phyloP scores from a whole-genome alignment of 2,888 invertebrate genomes.

The Cosmia pyralina region DNA sequence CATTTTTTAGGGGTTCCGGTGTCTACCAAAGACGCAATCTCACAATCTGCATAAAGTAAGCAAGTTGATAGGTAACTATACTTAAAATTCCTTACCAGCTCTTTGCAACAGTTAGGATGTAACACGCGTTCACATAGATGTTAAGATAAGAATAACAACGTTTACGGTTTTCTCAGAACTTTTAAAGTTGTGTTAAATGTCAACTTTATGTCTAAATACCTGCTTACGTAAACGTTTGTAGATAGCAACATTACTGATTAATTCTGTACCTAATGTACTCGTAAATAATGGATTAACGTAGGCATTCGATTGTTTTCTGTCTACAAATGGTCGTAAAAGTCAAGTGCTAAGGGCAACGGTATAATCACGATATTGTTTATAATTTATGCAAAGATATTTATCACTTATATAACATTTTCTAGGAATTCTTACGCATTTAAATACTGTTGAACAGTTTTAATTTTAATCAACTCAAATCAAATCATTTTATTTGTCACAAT shows the following conservation, averaged over 20 bases:
- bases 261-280: background rate
- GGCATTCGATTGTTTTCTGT: constrained; percentile 39
- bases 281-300: background rate
- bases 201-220: constrained; percentile 39
- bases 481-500: too few relatives aligned
- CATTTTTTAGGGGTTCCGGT: constrained; percentile 7
- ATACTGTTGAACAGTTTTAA: background rate
- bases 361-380: constrained; percentile 36
- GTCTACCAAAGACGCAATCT: constrained; percentile 32
- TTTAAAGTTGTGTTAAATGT: constrained; percentile 47
- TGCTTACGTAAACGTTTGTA: constrained; percentile 33
- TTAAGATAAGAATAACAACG: constrained; percentile 56
- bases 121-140: constrained; percentile 50
- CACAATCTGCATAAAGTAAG: constrained; percentile 31
- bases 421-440: background rate
- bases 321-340: constrained; percentile 28
- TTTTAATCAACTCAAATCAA: too few relatives aligned
- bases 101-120: constrained; percentile 56
- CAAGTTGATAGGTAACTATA: background rate
- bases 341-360: constrained; percentile 27
- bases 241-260: constrained; percentile 5
- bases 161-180: constrained; percentile 60
- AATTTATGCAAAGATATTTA: constrained; percentile 39
- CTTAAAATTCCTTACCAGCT: constrained; percentile 40
- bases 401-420: constrained; percentile 27